Evolutionary conservation across 2,888 invertebrate species (phyloP).

Genomic region (Amiota mariae): DNA sequence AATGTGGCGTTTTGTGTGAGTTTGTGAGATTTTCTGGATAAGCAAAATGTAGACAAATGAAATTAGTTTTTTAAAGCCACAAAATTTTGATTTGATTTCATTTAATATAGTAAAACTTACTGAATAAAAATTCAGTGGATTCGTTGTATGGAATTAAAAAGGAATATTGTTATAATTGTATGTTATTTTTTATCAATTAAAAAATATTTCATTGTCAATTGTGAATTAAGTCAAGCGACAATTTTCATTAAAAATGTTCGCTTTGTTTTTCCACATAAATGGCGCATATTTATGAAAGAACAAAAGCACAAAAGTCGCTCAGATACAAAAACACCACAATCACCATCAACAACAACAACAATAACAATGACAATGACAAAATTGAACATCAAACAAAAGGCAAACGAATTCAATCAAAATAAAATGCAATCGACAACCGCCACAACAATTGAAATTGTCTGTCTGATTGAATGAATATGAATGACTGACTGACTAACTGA

Average conservation of each 20-base stretch:
- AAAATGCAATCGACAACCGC: slow-evolving; percentile 42
- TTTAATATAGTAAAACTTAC: not conserved
- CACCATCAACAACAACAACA: slow-evolving; percentile 30
- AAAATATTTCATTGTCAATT: slow-evolving; percentile 33
- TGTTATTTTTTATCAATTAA: slow-evolving; percentile 34
- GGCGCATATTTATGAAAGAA: slow-evolving; percentile 55
- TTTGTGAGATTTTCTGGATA: slow-evolving; percentile 41
- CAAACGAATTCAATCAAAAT: slow-evolving; percentile 62
- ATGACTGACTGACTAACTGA: slow-evolving; percentile 45
- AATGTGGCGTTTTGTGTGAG: slow-evolving; percentile 15
- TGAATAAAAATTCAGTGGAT: not conserved
- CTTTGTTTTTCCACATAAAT: slow-evolving; percentile 56
- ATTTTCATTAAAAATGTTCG: slow-evolving; percentile 68
- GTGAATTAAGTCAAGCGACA: slow-evolving; percentile 63
- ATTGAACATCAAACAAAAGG: slow-evolving; percentile 55
- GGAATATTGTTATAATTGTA: slow-evolving; percentile 43
- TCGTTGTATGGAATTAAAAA: not conserved
- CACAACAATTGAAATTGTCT: slow-evolving; percentile 26
- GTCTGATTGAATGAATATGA: slow-evolving; percentile 40
- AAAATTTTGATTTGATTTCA: not conserved
- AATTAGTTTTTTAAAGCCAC: slow-evolving; percentile 28
- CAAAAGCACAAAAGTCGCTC: slow-evolving; percentile 24
- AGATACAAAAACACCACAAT: slow-evolving; percentile 52
- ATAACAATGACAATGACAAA: slow-evolving; percentile 27
- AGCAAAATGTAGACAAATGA: slow-evolving; percentile 53